These are phyloP conservation scores for Ochotona princeps DNA, from an alignment of 2,113 vertebrate genomes.

Conservation along the genomic window DNA sequence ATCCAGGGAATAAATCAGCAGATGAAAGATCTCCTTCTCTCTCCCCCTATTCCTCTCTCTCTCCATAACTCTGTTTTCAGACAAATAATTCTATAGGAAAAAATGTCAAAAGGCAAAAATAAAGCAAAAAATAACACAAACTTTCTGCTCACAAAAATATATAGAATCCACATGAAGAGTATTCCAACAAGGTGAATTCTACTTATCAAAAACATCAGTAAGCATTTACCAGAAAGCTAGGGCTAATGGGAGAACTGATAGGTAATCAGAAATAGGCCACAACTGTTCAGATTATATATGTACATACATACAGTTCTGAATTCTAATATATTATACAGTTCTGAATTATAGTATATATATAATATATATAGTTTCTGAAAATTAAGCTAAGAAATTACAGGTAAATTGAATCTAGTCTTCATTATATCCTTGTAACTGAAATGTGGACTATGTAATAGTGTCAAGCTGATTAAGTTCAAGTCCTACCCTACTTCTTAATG, in stretches of 20 bases:
- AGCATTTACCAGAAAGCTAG: slow-evolving; percentile 9
- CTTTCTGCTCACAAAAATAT: slow-evolving; percentile 25
- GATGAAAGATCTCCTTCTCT: too few species aligned
- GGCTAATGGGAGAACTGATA: not conserved
- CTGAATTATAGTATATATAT: too few species aligned
- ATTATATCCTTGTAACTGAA: not conserved
- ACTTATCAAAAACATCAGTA: slow-evolving; percentile 22
- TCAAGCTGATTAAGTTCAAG: not conserved
- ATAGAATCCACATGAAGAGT: not conserved
- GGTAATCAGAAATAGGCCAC: not conserved
- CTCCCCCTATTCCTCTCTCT: too few species aligned
- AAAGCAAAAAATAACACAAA: slow-evolving; percentile 52
- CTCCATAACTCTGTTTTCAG: too few species aligned
- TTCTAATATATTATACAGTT: too few species aligned
- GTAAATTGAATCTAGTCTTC: slow-evolving; percentile 17
- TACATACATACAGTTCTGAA: too few species aligned
- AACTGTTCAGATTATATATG: slow-evolving; percentile 16
- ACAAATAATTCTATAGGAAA: not conserved
- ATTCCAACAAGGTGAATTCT: not conserved
- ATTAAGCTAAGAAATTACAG: slow-evolving; percentile 26
- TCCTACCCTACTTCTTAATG: not conserved
- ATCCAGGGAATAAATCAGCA: too few species aligned
- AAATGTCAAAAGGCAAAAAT: slow-evolving; percentile 41
- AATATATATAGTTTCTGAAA: slow-evolving; percentile 9
- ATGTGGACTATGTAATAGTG: not conserved